phyloP scores from a whole-genome alignment of 2,113 vertebrate genomes.

The Eudyptes chrysolophus region DNA sequence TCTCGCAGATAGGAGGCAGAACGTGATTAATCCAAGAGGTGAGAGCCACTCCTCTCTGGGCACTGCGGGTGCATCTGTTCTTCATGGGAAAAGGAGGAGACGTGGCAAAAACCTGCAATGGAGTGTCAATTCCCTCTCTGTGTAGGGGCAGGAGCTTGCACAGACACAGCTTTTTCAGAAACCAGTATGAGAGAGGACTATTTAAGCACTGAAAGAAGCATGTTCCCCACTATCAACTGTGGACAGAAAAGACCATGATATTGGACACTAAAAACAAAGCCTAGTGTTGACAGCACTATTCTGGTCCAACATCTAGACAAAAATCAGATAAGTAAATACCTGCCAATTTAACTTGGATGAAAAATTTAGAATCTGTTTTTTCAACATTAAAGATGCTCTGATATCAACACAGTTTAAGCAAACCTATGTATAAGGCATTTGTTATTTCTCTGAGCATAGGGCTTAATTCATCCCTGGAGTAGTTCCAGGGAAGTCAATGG shows the following conservation, averaged over 20 bases:
- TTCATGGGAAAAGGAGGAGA: neutral
- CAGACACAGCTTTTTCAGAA: neutral
- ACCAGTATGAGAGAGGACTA: neutral
- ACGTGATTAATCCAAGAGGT: neutral
- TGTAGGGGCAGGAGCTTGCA: neutral
- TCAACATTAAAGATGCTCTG: neutral
- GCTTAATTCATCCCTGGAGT: neutral
- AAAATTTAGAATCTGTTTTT: neutral
- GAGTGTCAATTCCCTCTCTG: neutral
- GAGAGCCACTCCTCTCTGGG: neutral
- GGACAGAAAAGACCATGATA: neutral
- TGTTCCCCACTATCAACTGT: neutral
- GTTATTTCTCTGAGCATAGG: neutral
- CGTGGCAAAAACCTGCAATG: neutral
- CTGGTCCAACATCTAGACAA: neutral
- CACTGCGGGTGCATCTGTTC: neutral
- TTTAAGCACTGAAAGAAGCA: neutral
- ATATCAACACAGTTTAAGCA: neutral
- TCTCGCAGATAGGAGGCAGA: neutral
- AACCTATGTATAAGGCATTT: accelerated
- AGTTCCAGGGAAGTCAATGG: neutral
- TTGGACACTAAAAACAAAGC: neutral
- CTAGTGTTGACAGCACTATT: neutral
- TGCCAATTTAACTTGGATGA: neutral
- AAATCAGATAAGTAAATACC: neutral